Conservation (phyloP, 2,113 vertebrate genomes). For the Malaclemys terrapin region DNA sequence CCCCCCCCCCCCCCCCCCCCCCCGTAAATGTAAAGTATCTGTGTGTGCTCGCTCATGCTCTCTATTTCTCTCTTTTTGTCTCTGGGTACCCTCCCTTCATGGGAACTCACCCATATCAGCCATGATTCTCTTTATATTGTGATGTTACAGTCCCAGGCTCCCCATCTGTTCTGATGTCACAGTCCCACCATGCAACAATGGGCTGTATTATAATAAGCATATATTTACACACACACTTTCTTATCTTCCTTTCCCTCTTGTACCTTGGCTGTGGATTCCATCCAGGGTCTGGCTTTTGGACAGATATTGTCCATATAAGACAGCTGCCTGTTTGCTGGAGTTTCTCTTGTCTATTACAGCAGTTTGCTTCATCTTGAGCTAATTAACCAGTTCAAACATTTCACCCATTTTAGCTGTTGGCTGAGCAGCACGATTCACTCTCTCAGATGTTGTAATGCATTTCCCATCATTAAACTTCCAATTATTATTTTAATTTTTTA, state of each 20-base stretch:
- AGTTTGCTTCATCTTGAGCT: neutral
- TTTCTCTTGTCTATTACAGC: neutral
- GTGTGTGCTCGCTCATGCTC: neutral
- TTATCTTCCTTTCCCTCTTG: neutral
- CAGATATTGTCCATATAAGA: rapidly evolving
- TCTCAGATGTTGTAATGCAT: neutral
- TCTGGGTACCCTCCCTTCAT: neutral
- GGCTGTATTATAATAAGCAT: neutral
- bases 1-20: too few relatives aligned
- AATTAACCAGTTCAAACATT: neutral
- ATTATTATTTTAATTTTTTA: constrained; percentile 7
- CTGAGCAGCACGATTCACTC: rapidly evolving
- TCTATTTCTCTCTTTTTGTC: neutral
- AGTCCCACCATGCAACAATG: neutral
- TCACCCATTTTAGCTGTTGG: rapidly evolving
- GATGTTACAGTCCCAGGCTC: neutral
- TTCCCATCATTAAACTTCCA: neutral
- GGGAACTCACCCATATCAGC: too few relatives aligned
- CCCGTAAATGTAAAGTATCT: too few relatives aligned
- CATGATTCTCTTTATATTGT: neutral
- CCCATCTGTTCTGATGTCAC: neutral
- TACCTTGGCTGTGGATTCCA: neutral
- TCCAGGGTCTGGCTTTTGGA: neutral
- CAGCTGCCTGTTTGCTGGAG: neutral
- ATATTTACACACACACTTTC: neutral